phyloP scores from a whole-genome alignment of 2,797 vertebrate genomes.

The Gallirallus australis region DNA sequence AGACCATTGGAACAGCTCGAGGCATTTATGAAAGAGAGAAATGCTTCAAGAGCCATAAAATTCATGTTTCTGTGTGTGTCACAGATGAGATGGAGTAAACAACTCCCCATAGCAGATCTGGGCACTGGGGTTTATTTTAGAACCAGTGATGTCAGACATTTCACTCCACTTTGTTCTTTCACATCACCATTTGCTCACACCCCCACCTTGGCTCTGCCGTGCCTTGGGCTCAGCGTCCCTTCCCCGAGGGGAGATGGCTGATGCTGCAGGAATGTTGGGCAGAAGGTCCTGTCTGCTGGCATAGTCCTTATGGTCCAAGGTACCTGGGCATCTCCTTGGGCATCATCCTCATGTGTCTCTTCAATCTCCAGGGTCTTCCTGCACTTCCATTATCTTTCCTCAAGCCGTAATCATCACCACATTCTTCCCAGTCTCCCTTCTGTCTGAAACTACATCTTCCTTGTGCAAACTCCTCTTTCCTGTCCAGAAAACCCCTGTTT shows the following conservation, averaged over 20 bases:
- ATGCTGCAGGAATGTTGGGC: neutral
- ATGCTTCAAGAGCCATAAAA: neutral
- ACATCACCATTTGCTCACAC: neutral
- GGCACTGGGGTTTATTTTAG: neutral
- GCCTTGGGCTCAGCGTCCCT: no score
- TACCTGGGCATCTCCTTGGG: neutral
- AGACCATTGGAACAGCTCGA: neutral
- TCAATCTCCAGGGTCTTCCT: neutral
- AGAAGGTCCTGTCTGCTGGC: neutral
- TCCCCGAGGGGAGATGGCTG: neutral
- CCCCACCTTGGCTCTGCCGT: rapidly evolving
- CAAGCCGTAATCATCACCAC: rapidly evolving
- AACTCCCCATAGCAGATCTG: neutral
- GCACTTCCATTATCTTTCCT: neutral
- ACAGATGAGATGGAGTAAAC: neutral
- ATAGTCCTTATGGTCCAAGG: neutral
- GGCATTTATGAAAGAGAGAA: neutral
- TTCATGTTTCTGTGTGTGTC: neutral
- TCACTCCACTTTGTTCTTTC: neutral
- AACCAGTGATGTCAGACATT: neutral
- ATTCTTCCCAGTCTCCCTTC: neutral
- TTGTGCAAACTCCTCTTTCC: neutral
- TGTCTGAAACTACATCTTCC: neutral
- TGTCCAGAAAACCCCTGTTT: neutral
- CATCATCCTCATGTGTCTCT: neutral